Percentiles rank a stretch among this genome's conserved stretches.
Conservation (phyloP, 2,113 vertebrate genomes). For the Aepyceros melampus region DNA sequence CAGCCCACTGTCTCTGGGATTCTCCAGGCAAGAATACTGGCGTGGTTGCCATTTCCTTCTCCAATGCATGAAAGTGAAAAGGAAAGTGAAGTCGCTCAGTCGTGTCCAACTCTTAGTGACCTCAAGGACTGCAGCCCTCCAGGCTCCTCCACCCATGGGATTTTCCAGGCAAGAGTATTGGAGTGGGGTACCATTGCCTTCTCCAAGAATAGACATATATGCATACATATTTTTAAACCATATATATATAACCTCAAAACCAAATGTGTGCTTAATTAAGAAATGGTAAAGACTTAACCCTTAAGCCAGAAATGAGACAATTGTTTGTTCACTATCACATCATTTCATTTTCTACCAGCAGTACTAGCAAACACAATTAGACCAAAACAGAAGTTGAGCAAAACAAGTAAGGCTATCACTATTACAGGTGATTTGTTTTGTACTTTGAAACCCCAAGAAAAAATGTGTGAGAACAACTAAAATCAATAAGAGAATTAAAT, state of each 20-base stretch:
- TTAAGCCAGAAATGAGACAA: not conserved
- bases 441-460: not conserved
- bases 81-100: too few relatives aligned
- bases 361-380: not conserved
- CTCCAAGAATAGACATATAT: not conserved
- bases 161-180: too few relatives aligned
- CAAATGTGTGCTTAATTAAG: not conserved
- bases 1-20: too few relatives aligned
- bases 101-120: too few relatives aligned
- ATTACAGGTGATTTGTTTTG: not conserved
- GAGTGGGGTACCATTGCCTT: too few relatives aligned
- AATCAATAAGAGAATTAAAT: not conserved
- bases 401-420: not conserved
- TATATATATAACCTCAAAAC: not conserved
- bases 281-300: not conserved
- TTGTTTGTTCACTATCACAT: not conserved
- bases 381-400: not conserved
- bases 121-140: too few relatives aligned
- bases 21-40: too few relatives aligned
- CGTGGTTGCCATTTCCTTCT: too few relatives aligned
- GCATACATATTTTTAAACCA: not conserved
- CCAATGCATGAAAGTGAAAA: too few relatives aligned
- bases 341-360: not conserved
- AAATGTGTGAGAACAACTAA: not conserved
- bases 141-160: too few relatives aligned